A percentile compares a stretch with the other conserved stretches of the same genome.
phyloP scores from a whole-genome alignment of 2,113 vertebrate species.

The Apus apus region DNA sequence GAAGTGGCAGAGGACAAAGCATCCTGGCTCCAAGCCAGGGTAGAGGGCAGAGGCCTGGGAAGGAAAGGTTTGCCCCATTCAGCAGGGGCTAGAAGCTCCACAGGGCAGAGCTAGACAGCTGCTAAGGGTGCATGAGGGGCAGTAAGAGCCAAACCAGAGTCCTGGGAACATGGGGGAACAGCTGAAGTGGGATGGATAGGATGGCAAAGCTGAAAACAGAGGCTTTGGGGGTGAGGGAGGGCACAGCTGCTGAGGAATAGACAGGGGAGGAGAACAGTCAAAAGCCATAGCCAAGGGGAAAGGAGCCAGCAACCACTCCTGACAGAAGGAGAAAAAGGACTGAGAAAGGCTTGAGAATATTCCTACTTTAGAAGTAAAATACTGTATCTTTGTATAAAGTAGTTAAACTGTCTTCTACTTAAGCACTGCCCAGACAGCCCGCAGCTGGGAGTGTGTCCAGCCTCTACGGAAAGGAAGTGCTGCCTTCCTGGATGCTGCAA shows the following conservation, averaged over 20 bases:
- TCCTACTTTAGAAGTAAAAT: background rate
- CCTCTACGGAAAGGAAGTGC: accelerated
- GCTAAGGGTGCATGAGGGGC: background rate
- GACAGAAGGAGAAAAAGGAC: background rate
- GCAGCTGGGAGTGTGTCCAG: background rate
- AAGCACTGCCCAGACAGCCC: background rate
- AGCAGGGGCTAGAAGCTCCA: background rate
- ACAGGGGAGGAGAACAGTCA: background rate
- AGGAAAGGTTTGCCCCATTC: accelerated
- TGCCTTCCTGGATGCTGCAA: background rate
- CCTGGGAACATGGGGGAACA: background rate
- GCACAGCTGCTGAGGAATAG: background rate
- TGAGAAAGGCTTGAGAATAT: background rate
- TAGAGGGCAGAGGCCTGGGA: background rate
- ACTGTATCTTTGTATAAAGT: background rate
- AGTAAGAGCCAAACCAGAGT: background rate
- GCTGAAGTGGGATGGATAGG: background rate
- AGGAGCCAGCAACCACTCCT: background rate
- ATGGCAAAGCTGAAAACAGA: background rate
- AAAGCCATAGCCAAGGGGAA: background rate
- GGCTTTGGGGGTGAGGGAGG: background rate
- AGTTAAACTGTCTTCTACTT: background rate
- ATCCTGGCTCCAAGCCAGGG: background rate
- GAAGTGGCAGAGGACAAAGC: background rate
- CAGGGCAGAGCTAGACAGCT: background rate